Conservation (phyloP, 2,797 vertebrate species). For the Cheirogaleus major region DNA sequence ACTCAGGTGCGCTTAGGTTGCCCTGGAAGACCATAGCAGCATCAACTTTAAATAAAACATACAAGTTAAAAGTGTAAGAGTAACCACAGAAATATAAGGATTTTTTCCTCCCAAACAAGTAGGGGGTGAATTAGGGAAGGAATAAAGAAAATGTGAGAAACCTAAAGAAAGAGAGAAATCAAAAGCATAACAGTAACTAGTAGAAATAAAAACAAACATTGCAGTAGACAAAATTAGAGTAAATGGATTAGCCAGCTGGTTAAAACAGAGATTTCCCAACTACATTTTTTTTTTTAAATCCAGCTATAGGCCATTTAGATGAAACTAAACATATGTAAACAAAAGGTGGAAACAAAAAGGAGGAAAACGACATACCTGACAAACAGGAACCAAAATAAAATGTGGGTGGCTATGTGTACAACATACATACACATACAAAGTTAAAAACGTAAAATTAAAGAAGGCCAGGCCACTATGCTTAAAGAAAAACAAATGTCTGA, state of each 20-base stretch:
- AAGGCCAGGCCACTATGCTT: background rate
- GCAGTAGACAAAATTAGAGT: background rate
- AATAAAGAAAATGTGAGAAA: background rate
- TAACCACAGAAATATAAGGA: background rate
- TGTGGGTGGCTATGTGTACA: background rate
- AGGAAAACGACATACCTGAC: background rate
- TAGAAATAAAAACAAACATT: background rate
- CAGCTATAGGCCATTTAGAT: background rate
- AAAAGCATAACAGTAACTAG: background rate
- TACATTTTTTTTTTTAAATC: background rate
- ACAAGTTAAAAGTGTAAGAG: background rate
- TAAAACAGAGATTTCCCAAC: background rate
- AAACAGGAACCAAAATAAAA: background rate
- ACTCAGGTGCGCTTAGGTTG: background rate
- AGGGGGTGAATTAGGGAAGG: background rate
- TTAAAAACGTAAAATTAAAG: background rate
- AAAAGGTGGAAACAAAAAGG: background rate
- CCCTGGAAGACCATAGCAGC: background rate
- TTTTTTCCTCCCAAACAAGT: background rate
- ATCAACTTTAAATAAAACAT: background rate
- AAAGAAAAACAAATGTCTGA: background rate
- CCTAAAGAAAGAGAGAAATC: background rate
- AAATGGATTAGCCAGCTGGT: background rate
- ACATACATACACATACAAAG: background rate
- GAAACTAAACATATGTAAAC: background rate